A percentile compares a stretch with the other conserved stretches of the same genome.
phyloP scores from a whole-genome alignment of 2,113 vertebrate genomes.

The Aspiorhynchus laticeps region DNA sequence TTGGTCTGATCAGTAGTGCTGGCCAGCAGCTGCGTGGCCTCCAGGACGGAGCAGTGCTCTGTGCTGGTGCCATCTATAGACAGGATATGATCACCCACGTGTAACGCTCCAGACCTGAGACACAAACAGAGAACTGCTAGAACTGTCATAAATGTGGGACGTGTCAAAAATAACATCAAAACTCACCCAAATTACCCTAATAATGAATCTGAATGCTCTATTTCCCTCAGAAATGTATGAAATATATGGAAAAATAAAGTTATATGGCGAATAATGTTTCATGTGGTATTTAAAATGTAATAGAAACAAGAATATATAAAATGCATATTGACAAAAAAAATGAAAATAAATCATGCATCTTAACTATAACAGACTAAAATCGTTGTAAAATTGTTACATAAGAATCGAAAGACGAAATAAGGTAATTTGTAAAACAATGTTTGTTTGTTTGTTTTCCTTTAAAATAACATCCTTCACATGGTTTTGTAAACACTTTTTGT shows the following conservation, averaged over 20 bases:
- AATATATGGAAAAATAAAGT: too few species aligned
- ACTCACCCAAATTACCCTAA: not conserved
- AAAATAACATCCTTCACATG: too few species aligned
- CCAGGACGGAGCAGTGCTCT: slow-evolving; percentile 90
- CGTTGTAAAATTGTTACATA: too few species aligned
- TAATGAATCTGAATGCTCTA: too few species aligned
- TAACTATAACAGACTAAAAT: slow-evolving; percentile 52
- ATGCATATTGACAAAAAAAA: not conserved
- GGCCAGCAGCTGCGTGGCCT: slow-evolving; percentile 91
- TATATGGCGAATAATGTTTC: not conserved
- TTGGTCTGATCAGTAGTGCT: slow-evolving; percentile 87
- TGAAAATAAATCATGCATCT: too few species aligned
- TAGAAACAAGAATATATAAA: too few species aligned
- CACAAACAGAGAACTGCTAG: slow-evolving; percentile 12
- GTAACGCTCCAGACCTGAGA: slow-evolving; percentile 87
- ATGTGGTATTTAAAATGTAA: not conserved
- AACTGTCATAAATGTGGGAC: slow-evolving; percentile 7
- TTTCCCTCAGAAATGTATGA: too few species aligned
- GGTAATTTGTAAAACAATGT: too few species aligned
- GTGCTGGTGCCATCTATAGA: slow-evolving; percentile 96
- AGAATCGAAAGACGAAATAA: too few species aligned
- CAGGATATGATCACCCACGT: slow-evolving; percentile 90
- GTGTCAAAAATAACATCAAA: not conserved
- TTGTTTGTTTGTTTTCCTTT: too few species aligned
- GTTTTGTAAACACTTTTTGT: too few species aligned